Percentiles rank a stretch among this genome's conserved stretches.
phyloP scores from a whole-genome alignment of 2,797 vertebrate genomes.

The Scomberomorus guttatus region DNA sequence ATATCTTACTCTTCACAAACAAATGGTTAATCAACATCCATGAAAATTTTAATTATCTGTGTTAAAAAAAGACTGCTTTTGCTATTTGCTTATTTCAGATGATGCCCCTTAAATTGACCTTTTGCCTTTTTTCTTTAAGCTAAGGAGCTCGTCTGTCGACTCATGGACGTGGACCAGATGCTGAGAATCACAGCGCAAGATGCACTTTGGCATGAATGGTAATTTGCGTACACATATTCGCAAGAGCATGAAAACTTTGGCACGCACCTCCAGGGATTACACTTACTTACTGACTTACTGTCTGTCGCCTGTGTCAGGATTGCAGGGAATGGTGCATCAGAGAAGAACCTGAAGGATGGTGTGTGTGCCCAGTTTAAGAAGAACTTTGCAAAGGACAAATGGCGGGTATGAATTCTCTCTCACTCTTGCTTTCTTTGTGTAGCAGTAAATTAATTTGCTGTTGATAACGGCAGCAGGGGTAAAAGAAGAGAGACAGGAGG shows the following conservation, averaged over 20 bases:
- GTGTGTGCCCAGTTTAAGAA: conserved; percentile 93
- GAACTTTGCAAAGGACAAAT: conserved; percentile 93
- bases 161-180: conserved; percentile 93
- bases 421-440: conserved; percentile 2
- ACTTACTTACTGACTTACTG: conserved; percentile 20
- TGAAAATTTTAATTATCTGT: neutral
- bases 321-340: conserved; percentile 89
- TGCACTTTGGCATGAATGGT: conserved; percentile 91
- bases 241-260: neutral
- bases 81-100: neutral
- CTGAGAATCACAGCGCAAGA: conserved; percentile 90
- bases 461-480: conserved; percentile 37
- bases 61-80: neutral
- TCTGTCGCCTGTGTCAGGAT: conserved; percentile 81
- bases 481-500: conserved; percentile 10
- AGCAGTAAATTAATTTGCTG: conserved; percentile 25
- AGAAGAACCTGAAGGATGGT: conserved; percentile 91
- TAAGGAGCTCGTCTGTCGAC: conserved; percentile 89
- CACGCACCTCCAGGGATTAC: neutral
- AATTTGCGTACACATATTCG: conserved; percentile 40
- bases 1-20: neutral
- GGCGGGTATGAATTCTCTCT: conserved; percentile 85
- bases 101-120: neutral
- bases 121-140: conserved; percentile 72
- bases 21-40: neutral